Evolutionary conservation across 2,113 vertebrate genomes (phyloP).

Genomic region (Podiceps cristatus): DNA sequence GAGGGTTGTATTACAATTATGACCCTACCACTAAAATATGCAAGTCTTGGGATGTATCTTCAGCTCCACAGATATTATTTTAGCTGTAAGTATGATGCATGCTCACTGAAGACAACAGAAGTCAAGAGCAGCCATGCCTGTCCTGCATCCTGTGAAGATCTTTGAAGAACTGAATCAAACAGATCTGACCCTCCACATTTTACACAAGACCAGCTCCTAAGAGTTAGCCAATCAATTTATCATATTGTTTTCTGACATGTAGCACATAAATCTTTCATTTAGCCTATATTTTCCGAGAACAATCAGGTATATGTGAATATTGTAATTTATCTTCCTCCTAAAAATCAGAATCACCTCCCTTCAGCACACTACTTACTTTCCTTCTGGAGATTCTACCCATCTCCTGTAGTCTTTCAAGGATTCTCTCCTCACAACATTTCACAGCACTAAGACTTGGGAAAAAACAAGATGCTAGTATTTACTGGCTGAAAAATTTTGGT

Average conservation of each 20-base stretch:
- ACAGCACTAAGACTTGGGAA: not conserved
- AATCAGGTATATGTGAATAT: not conserved
- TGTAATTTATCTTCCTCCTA: not conserved
- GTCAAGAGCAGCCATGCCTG: not conserved
- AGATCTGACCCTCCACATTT: not conserved
- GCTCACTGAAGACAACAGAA: not conserved
- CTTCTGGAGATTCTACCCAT: not conserved
- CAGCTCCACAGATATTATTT: not conserved
- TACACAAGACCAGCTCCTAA: not conserved
- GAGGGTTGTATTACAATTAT: not conserved
- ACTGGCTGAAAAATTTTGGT: not conserved
- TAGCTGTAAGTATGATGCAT: not conserved
- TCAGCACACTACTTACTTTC: not conserved
- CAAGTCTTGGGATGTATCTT: not conserved
- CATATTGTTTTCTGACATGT: not conserved
- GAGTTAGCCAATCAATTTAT: not conserved
- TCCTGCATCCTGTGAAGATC: not conserved
- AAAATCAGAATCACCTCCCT: not conserved
- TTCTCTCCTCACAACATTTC: not conserved
- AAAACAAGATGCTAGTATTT: not conserved
- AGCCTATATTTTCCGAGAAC: not conserved
- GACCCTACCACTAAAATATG: not conserved
- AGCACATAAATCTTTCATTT: not conserved
- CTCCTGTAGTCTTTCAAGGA: not conserved
- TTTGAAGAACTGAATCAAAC: not conserved